A percentile compares a stretch with the other conserved stretches of the same genome.
phyloP scores from a whole-genome alignment of 2,888 invertebrate genomes.

The Clanis bilineata region DNA sequence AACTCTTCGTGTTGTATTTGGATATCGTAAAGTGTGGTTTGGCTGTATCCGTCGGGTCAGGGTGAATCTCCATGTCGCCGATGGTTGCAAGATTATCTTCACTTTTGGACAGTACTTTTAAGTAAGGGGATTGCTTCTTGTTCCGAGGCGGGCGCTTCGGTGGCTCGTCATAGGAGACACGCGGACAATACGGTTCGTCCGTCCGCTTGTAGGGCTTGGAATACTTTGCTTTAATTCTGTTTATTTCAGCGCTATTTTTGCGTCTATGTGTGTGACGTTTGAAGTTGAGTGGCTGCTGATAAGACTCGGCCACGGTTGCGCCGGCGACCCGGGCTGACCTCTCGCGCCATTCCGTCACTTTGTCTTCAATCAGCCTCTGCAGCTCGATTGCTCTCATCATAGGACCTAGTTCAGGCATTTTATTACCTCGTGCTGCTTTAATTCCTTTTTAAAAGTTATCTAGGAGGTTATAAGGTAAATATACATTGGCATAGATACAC shows the following conservation, averaged over 20 bases:
- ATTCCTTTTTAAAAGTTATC: background rate
- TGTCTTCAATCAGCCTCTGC: conserved; percentile 77
- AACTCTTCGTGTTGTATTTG: conserved; percentile 71
- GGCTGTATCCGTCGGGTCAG: conserved; percentile 47
- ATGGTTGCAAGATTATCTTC: conserved; percentile 69
- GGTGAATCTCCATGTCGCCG: conserved; percentile 57
- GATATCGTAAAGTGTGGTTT: conserved; percentile 50
- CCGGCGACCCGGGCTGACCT: conserved; percentile 76
- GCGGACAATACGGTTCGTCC: conserved; percentile 55
- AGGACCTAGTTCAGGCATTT: conserved; percentile 75
- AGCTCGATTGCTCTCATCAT: conserved; percentile 78
- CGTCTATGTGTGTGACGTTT: conserved; percentile 76
- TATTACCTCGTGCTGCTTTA: conserved; percentile 25
- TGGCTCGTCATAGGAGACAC: conserved; percentile 44
- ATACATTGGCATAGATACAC: background rate
- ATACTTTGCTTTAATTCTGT: conserved; percentile 80
- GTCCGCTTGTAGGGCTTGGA: conserved; percentile 69
- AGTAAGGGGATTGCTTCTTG: conserved; percentile 38
- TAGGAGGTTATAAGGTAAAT: background rate
- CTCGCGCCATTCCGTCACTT: conserved; percentile 78
- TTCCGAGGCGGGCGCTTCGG: conserved; percentile 63
- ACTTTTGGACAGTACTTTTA: conserved; percentile 62
- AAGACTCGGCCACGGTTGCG: conserved; percentile 73
- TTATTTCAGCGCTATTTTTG: conserved; percentile 79
- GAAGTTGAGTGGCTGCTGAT: conserved; percentile 78